Conservation (phyloP, 2,113 vertebrate species). For the Lamprotornis superbus region DNA sequence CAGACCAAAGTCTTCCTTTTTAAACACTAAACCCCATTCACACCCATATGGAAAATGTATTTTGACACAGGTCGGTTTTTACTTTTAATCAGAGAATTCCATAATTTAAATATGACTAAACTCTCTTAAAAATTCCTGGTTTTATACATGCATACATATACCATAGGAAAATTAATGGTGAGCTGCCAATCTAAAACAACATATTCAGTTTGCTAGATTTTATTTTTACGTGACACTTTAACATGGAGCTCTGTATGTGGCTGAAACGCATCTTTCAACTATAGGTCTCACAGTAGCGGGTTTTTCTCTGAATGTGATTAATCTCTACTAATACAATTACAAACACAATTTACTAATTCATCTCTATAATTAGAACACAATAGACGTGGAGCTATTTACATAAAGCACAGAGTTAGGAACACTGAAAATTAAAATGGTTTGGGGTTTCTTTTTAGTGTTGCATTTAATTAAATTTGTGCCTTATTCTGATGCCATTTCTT, state of each 20-base stretch:
- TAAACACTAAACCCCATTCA: neutral
- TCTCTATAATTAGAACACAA: constrained; percentile 77
- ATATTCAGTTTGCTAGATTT: constrained; percentile 57
- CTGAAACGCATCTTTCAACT: constrained; percentile 50
- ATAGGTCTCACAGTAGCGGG: neutral
- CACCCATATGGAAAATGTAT: neutral
- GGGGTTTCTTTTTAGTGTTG: neutral
- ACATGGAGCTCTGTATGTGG: constrained; percentile 1
- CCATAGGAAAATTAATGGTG: neutral
- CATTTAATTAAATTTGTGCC: constrained; percentile 62
- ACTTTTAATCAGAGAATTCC: neutral
- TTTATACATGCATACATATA: neutral
- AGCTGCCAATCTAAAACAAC: constrained; percentile 54
- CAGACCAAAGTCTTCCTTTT: neutral
- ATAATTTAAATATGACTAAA: neutral
- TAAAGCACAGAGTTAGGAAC: constrained; percentile 66
- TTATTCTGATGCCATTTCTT: constrained; percentile 51
- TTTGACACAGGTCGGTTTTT: neutral
- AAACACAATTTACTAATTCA: constrained; percentile 78
- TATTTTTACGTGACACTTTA: constrained; percentile 65
- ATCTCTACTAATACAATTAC: constrained; percentile 76
- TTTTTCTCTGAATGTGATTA: constrained; percentile 71
- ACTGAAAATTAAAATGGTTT: constrained; percentile 43
- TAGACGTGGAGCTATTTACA: constrained; percentile 70
- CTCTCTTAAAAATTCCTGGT: constrained; percentile 18